Evolutionary conservation across 2,888 invertebrate genomes (phyloP), one percentile per base, ranked within the genome.

Genomic region (Troides helena): DNA sequence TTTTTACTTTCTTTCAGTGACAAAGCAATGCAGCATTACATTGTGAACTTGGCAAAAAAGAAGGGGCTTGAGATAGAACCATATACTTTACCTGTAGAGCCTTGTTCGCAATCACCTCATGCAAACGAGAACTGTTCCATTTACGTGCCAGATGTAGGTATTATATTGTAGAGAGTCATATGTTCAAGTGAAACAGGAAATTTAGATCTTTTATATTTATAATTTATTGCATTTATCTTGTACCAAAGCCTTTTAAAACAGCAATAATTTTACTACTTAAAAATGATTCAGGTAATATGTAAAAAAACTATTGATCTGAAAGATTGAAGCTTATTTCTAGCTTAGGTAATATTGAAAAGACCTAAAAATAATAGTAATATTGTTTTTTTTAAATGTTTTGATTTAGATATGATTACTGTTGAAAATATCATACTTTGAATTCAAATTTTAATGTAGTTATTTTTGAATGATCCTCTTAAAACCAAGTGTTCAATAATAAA

Each of bases 61-160:
- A 86, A 79, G 70, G 90, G 89, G 0, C 61, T 88, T 0, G 77
- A 82, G 21, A 72, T 90, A 14, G 87, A 89, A 69, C 71, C 84
- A 8, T 83, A 86, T 17, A 79, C 81, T 64, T 58, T 86, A 58
- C 80, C 83, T 8, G 64, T 74, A 0, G 82, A 78, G 21, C 73
- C 76, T 17, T 72, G 59, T 1, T 76, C 77, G 14, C 80, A 79
- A 3, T 78, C 83, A 17, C 81, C 81, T 0, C 76, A 79, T 21
- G 72, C 77, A 0, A 82, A 84, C 10, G 88, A 89, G 61, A 85
- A 84, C 72, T 90, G 89, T 72, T 83, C 87, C 18, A 88, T 90
- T 25, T 81, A 88, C 70, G 80, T 89, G 56, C 88, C 89, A 0
- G 87, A 88, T 66, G 83, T 88, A 10, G 87, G 80, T 63, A 81